Evolutionary conservation across 2,888 invertebrate genomes (phyloP).

Genomic region (Euzophera pinguis): DNA sequence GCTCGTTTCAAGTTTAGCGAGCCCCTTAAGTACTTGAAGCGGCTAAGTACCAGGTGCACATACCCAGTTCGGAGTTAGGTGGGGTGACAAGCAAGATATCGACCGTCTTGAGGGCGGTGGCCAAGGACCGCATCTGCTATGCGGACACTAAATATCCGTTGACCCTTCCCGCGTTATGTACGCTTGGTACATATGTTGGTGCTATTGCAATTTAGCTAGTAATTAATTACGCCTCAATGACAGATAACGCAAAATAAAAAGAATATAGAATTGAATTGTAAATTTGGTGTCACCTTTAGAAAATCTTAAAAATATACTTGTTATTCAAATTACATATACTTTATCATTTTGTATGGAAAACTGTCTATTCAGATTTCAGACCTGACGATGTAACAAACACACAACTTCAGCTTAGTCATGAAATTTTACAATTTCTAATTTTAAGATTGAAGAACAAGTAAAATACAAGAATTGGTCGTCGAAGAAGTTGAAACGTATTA

Average conservation of each 20-base stretch:
- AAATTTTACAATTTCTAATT: too few species aligned
- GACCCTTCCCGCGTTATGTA: slow-evolving; percentile 63
- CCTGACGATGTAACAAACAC: too few species aligned
- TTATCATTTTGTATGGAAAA: too few species aligned
- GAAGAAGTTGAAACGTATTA: not conserved
- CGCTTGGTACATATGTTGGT: slow-evolving; percentile 46
- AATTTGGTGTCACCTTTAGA: too few species aligned
- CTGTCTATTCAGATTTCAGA: too few species aligned
- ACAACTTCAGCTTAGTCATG: too few species aligned
- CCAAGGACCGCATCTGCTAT: slow-evolving; percentile 77
- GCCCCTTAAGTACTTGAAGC: slow-evolving; percentile 16
- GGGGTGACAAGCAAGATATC: slow-evolving; percentile 70
- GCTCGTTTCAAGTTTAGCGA: slow-evolving; percentile 11
- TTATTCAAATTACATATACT: too few species aligned
- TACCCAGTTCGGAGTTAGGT: slow-evolving; percentile 66
- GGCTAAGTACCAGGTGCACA: slow-evolving; percentile 70
- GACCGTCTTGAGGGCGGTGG: slow-evolving; percentile 77
- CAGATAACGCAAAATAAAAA: slow-evolving; percentile 54
- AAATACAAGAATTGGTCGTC: not conserved
- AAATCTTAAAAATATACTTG: too few species aligned
- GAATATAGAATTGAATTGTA: not conserved
- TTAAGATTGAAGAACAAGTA: not conserved
- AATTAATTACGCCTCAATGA: slow-evolving; percentile 75
- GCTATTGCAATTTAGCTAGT: slow-evolving; percentile 55
- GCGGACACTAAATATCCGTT: slow-evolving; percentile 76